Percentiles rank a stretch among this genome's conserved stretches.
phyloP scores from a whole-genome alignment of 2,113 vertebrate genomes.

The Campylorhamphus procurvoides region DNA sequence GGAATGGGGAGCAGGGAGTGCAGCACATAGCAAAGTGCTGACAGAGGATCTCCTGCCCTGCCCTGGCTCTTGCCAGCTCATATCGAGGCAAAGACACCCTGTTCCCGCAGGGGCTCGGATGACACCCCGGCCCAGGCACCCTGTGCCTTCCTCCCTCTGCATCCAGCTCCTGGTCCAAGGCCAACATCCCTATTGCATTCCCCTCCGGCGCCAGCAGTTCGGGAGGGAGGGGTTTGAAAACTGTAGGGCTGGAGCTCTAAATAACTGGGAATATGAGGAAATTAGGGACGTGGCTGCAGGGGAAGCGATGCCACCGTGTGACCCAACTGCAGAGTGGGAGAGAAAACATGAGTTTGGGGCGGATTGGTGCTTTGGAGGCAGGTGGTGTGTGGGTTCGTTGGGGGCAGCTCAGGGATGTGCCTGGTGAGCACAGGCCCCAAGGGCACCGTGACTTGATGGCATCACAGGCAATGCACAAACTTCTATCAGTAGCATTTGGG shows the following conservation, averaged over 20 bases:
- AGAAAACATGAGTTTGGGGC: background rate
- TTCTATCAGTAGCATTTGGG: accelerated
- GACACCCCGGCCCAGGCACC: background rate
- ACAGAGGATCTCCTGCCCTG: background rate
- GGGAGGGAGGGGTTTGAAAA: background rate
- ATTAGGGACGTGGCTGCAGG: background rate
- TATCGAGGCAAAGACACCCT: background rate
- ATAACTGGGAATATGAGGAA: background rate
- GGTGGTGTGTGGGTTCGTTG: background rate
- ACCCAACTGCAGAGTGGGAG: background rate
- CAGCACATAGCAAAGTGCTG: background rate
- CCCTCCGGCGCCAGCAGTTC: background rate
- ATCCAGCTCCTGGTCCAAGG: background rate
- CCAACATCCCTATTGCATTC: background rate
- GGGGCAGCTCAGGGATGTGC: background rate
- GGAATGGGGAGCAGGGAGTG: background rate
- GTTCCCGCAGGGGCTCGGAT: background rate
- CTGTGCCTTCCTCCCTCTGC: background rate
- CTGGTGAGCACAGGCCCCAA: background rate
- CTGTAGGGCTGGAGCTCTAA: background rate
- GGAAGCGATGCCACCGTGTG: accelerated
- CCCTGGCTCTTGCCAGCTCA: background rate
- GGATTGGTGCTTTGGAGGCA: background rate
- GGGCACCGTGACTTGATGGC: background rate
- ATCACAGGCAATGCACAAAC: background rate